Conservation (phyloP, 2,888 invertebrate genomes). For the Cyclophora punctaria region DNA sequence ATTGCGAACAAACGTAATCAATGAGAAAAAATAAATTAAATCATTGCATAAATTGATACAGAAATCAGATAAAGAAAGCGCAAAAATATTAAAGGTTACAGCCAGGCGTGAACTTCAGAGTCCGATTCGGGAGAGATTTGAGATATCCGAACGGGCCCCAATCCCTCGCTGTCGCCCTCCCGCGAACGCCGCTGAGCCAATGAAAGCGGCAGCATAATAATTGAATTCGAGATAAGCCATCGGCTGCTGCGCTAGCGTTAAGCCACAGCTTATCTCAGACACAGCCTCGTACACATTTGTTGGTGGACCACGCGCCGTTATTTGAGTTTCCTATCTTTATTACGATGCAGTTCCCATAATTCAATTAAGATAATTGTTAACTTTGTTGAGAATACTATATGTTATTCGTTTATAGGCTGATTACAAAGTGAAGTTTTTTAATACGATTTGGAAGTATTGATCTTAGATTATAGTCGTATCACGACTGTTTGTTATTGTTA, state of each 20-base stretch:
- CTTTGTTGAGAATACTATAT: not conserved
- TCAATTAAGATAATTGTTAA: slow-evolving; percentile 1
- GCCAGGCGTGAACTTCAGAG: slow-evolving; percentile 50
- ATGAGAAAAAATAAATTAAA: not conserved
- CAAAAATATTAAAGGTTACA: slow-evolving; percentile 28
- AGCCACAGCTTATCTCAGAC: slow-evolving; percentile 65
- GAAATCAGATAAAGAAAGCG: slow-evolving; percentile 4
- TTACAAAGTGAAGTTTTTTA: not conserved
- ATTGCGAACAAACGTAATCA: slow-evolving; percentile 42
- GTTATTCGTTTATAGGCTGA: not conserved
- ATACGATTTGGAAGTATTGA: no score
- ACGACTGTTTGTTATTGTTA: no score
- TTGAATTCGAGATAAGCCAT: slow-evolving; percentile 73
- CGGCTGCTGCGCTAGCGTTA: slow-evolving; percentile 61
- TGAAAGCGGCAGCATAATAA: slow-evolving; percentile 69
- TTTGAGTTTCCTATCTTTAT: slow-evolving; percentile 57
- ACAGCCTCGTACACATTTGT: slow-evolving; percentile 57
- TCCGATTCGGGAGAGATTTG: slow-evolving; percentile 61
- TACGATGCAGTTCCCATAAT: slow-evolving; percentile 41
- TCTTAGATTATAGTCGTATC: no score
- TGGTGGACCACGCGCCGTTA: slow-evolving; percentile 53
- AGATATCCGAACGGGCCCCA: slow-evolving; percentile 60
- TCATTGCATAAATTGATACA: not conserved
- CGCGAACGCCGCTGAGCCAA: slow-evolving; percentile 51
- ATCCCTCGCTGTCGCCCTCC: slow-evolving; percentile 41